Conservation (phyloP, 2,888 invertebrate genomes). For the Eulithis testata region DNA sequence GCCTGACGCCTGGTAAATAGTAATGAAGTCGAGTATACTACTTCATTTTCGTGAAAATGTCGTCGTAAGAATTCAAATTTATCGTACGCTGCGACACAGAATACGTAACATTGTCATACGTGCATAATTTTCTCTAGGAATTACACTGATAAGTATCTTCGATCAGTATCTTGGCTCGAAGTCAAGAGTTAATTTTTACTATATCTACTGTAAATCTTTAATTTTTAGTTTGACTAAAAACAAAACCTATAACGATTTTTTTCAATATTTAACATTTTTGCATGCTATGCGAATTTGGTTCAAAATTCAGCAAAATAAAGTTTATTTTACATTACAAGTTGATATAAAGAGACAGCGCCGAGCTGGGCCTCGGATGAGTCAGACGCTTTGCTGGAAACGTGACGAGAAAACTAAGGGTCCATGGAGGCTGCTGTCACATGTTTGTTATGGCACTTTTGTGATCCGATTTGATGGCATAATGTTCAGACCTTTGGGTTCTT, state of each 20-base stretch:
- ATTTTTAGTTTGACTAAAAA: too few relatives aligned
- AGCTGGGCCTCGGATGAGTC: conserved; percentile 59
- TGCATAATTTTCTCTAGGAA: not conserved
- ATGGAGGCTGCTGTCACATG: conserved; percentile 20
- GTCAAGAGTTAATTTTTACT: too few relatives aligned
- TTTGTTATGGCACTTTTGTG: conserved; percentile 30
- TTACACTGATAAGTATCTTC: not conserved
- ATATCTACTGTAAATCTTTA: too few relatives aligned
- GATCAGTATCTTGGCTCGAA: not conserved
- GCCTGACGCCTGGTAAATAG: conserved; percentile 49
- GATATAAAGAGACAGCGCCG: not conserved
- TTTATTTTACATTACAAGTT: conserved; percentile 1
- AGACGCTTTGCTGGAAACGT: conserved; percentile 66
- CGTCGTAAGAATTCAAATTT: conserved; percentile 70
- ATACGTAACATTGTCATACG: not conserved
- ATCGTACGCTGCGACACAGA: conserved; percentile 46
- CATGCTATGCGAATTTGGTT: not conserved
- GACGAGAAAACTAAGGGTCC: conserved; percentile 58
- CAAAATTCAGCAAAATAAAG: conserved; percentile 1
- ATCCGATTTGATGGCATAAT: conserved; percentile 23
- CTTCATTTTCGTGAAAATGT: conserved; percentile 56
- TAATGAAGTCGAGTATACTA: conserved; percentile 46
- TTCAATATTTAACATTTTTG: not conserved
- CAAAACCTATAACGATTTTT: not conserved
- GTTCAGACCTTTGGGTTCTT: conserved; percentile 6